Base-by-base conservation (phyloP, 2,797 vertebrate species). In the Acridotheres tristis region DNA sequence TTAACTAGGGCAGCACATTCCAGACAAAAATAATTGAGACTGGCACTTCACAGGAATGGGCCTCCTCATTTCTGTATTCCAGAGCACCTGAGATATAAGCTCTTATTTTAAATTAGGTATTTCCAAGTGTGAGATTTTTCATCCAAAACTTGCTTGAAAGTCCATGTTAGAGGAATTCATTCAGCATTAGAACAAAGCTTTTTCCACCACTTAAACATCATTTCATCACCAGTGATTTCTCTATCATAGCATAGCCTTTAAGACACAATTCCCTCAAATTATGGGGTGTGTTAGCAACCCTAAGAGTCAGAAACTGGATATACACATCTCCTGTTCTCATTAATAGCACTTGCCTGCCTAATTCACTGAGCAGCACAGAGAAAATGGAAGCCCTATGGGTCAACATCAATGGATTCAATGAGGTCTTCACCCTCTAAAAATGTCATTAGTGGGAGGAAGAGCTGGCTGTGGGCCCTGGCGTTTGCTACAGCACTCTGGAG, bases 221-320 rank as follows among this genome's bases (percentile, higher is more conserved):
- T 90, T 97, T 95, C 93, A 94, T 96, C 80, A 38, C 43, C 38
- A 94, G 43, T 68, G 89, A 88, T 95, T 96, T 50, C 74, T 94
- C 68, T 68, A 86, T 91, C 74, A 79, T 57, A 75, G 75, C 55
- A 38, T 16, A 97, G 61, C 80, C 86, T 88, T 94, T 85, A 94
- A 93, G 73, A 90, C 67, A 50, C 59, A 97, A 96, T 97, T 91
- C 66, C 88, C 82, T 66, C 81, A 95, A 96, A 96, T 97, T 96
- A 89, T 65, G 91, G 94, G 80, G 50, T 95, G 93, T 27, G 68
- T 87, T 92, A 91, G 66, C 59, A 96, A 38, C 54, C 72, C 79
- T 80, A 58, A 43, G 74, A 95, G 85, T 66, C 50, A 87, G 72
- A 94, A 97, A 93, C 75, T 93, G 82, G 74, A 95, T 91, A 54